Evolutionary conservation across 1,140 invertebrate genomes (phyloP).

Genomic region (Formica exsecta): DNA sequence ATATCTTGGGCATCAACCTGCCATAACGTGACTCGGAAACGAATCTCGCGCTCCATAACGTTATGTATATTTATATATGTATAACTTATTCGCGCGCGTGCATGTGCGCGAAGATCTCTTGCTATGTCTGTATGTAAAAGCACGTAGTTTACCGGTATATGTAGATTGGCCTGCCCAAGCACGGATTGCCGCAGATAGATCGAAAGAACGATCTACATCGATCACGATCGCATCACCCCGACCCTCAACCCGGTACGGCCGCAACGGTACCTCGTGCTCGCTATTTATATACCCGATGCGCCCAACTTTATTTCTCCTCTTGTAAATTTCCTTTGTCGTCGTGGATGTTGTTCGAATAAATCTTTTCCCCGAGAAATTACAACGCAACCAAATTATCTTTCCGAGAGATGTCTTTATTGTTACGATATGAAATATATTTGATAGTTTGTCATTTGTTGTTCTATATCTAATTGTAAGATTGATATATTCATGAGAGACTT

Average conservation of each 20-base stretch:
- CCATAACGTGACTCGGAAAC: conserved; percentile 80
- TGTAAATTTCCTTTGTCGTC: conserved; percentile 66
- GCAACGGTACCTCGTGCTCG: conserved; percentile 75
- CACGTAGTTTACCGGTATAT: conserved; percentile 61
- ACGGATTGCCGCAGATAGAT: conserved; percentile 78
- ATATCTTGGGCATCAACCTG: conserved; percentile 79
- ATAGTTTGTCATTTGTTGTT: background rate
- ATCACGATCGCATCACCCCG: conserved; percentile 83
- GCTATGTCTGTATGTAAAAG: conserved; percentile 40
- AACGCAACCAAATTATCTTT: background rate
- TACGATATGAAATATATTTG: background rate
- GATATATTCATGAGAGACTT: background rate
- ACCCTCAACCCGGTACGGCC: conserved; percentile 65
- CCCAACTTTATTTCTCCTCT: conserved; percentile 69
- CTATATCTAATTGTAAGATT: background rate
- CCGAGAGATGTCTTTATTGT: background rate
- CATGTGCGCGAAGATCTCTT: background rate
- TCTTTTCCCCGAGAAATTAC: conserved; percentile 10
- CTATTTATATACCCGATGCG: conserved; percentile 74
- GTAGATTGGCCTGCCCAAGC: conserved; percentile 56
- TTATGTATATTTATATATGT: conserved; percentile 57
- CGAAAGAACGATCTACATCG: conserved; percentile 83
- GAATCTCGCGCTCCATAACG: conserved; percentile 51
- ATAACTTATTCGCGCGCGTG: conserved; percentile 41
- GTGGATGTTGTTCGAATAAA: conserved; percentile 42